phyloP scores from a whole-genome alignment of 2,888 invertebrate genomes.

The Plebejus argus region DNA sequence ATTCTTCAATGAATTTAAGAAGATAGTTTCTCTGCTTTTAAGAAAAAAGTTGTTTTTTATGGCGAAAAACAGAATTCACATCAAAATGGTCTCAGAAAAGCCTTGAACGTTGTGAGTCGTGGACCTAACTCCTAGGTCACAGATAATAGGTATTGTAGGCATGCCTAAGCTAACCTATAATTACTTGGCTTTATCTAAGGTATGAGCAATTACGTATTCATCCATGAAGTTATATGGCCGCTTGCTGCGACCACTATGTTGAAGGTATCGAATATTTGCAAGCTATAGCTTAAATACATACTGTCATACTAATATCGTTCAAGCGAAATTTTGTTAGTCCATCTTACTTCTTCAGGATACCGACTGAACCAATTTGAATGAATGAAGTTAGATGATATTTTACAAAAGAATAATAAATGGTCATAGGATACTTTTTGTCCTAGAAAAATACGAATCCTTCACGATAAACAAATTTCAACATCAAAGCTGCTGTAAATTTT shows the following conservation, averaged over 20 bases:
- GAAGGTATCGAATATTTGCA: neutral
- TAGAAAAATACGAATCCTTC: too few species aligned
- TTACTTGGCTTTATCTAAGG: slow-evolving; percentile 33
- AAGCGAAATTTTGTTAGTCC: neutral
- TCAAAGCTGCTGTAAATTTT: too few species aligned
- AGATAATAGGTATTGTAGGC: slow-evolving; percentile 30
- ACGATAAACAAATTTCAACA: too few species aligned
- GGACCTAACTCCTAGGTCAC: slow-evolving; percentile 7
- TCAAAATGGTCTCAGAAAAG: neutral
- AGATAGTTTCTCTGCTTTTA: too few species aligned
- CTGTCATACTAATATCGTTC: neutral
- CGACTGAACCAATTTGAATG: too few species aligned
- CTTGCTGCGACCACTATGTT: neutral
- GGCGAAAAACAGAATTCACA: neutral
- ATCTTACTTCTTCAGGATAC: too few species aligned
- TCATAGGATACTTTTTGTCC: too few species aligned
- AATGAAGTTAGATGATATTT: too few species aligned
- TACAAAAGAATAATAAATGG: too few species aligned
- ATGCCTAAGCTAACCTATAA: slow-evolving; percentile 30
- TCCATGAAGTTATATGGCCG: slow-evolving; percentile 43
- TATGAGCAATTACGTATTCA: slow-evolving; percentile 46
- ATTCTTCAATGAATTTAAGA: too few species aligned
- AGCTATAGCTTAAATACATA: neutral
- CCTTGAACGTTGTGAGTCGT: slow-evolving; percentile 2
- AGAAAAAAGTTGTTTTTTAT: too few species aligned